A percentile compares a stretch with the other conserved stretches of the same genome.
phyloP scores from a whole-genome alignment of 1,140 invertebrate species.

The Bathynomus jamesi region DNA sequence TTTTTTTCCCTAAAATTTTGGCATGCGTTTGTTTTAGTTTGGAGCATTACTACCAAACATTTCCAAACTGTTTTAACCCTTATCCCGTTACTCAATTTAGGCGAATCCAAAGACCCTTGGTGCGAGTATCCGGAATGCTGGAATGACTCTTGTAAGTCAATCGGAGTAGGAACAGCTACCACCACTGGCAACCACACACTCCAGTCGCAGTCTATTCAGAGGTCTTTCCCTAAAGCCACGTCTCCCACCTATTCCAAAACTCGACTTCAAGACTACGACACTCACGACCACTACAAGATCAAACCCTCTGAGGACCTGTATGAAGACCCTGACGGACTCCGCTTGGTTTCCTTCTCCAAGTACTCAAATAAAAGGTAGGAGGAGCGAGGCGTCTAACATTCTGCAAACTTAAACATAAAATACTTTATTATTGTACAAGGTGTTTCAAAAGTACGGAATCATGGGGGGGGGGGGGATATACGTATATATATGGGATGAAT shows the following conservation, averaged over 20 bases:
- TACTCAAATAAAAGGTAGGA: not conserved
- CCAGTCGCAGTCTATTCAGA: not conserved
- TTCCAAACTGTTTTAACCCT: no score
- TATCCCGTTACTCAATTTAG: not conserved
- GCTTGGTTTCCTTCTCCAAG: constrained; percentile 26
- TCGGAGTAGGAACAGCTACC: not conserved
- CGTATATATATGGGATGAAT: no score
- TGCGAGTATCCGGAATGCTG: not conserved
- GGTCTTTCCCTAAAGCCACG: not conserved
- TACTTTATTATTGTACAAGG: no score
- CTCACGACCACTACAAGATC: not conserved
- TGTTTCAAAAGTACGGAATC: no score
- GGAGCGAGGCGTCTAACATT: no score
- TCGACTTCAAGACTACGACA: not conserved
- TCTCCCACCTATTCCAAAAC: not conserved
- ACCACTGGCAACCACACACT: not conserved
- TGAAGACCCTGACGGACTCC: constrained; percentile 35
- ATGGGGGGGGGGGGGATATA: no score
- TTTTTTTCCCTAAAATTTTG: no score
- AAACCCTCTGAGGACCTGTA: constrained; percentile 12
- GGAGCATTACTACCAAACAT: no score
- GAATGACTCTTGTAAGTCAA: not conserved
- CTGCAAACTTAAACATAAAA: no score
- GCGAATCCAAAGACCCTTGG: not conserved
- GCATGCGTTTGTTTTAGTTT: no score